Base-by-base conservation (phyloP, 2,888 invertebrate genomes). In the Auanema freiburgensis region DNA sequence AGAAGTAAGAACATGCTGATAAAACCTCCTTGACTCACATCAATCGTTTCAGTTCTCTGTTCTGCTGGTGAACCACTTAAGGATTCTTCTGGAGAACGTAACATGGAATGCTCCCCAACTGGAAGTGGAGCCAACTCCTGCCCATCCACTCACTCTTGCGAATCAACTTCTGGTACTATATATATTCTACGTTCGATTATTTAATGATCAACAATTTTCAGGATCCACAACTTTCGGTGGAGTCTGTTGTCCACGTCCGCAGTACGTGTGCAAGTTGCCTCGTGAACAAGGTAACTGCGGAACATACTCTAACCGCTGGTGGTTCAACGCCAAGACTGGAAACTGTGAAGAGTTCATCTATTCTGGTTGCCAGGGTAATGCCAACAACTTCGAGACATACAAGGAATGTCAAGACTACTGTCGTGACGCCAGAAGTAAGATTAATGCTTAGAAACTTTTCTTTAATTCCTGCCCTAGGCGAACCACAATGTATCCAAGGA, bases 311-410 rank as follows among this genome's bases (percentile, higher is more conserved):
- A 82, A 79, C 62, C 74, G 83, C 11, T 83, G 83, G 83, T 83
- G 81, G 81, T 83, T 80, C 74, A 83, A 83, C 63, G 83, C 83
- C 16, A 81, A 79, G 61, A 80, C 83, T 21, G 83, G 83, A 54
- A 83, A 80, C 69, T 83, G 83, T 68, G 83, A 83, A 55, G 80
- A 81, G 66, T 83, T 83, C 74, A 79, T 78, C 69, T 83, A 83
- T 62, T 79, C 79, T 1, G 83, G 79, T 23, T 79, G 79, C 59
- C 77, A 79, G 68, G 82, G 82, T 58, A 83, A 83, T 57, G 76
- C 79, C 41, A 83, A 83, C 69, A 82, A 82, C 72, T 82, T 83
- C 65, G 82, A 79, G 57, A 76, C 79, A 11, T 82, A 81, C 68
- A 80, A 80, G 58, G 80, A 81, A 62, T 83, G 83, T 64, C 81